Conservation (phyloP, 2,113 vertebrate genomes). For the Leptobrachium leishanense region DNA sequence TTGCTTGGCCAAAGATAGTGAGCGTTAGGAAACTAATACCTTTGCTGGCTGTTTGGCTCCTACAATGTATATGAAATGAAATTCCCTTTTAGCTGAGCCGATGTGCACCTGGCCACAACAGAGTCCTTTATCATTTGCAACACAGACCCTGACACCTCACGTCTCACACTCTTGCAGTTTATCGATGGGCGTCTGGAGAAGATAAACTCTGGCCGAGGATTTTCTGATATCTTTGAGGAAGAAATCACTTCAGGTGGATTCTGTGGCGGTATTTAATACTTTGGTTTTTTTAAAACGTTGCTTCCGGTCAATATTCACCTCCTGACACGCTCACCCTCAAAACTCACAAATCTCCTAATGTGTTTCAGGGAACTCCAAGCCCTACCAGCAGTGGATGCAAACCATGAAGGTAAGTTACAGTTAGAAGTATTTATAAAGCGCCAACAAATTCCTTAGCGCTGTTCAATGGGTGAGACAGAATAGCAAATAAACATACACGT, state of each 20-base stretch:
- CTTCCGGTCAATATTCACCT: too few species aligned
- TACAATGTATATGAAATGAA: too few species aligned
- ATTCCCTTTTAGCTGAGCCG: too few species aligned
- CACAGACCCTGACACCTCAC: too few species aligned
- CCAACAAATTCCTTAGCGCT: too few species aligned
- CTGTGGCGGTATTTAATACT: constrained; percentile 79
- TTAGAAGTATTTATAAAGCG: not conserved
- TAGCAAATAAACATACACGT: too few species aligned
- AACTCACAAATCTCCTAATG: constrained; percentile 1
- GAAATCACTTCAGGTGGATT: constrained; percentile 95
- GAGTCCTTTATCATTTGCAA: too few species aligned
- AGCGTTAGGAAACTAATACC: too few species aligned
- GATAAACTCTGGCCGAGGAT: constrained; percentile 91
- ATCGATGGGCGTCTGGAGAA: constrained; percentile 95
- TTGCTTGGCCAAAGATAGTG: too few species aligned
- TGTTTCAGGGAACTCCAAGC: constrained; percentile 81
- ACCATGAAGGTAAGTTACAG: constrained; percentile 85
- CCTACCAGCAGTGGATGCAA: constrained; percentile 93
- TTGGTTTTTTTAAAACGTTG: not conserved
- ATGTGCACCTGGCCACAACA: too few species aligned
- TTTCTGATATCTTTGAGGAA: constrained; percentile 93
- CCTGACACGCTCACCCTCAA: not conserved
- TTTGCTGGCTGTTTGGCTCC: too few species aligned
- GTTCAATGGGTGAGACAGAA: too few species aligned
- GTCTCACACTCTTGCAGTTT: constrained; percentile 79